These are phyloP conservation scores for Tridacna crocea DNA, from an alignment of 2,888 invertebrate species.

Conservation along the genomic window DNA sequence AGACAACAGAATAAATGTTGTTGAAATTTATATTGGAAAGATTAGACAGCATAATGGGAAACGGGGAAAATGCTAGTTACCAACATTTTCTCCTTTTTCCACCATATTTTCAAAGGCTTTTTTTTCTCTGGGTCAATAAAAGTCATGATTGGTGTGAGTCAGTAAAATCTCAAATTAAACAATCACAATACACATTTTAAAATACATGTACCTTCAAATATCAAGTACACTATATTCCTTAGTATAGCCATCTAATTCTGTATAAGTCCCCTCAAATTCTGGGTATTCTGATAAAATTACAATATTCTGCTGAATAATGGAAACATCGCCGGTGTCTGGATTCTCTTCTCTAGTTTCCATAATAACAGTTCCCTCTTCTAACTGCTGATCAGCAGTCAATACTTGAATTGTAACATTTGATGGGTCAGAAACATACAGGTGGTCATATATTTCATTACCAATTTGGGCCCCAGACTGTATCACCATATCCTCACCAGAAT, in stretches of 20 bases:
- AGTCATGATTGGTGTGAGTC: no score
- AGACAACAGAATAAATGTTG: no score
- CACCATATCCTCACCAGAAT: conserved; percentile 8
- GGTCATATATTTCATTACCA: conserved; percentile 1
- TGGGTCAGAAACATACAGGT: background rate
- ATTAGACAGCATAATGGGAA: no score
- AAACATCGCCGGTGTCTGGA: conserved; percentile 2
- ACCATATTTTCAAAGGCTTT: no score
- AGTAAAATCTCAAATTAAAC: background rate
- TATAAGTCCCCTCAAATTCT: background rate
- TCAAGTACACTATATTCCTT: conserved; percentile 24
- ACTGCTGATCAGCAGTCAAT: background rate
- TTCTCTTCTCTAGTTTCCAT: conserved; percentile 2
- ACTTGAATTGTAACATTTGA: conserved; percentile 8
- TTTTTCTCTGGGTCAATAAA: no score
- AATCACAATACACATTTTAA: background rate
- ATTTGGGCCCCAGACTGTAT: background rate
- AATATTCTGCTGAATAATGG: conserved; percentile 13
- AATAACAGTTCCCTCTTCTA: conserved; percentile 8
- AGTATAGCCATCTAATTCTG: conserved; percentile 28
- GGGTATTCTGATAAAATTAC: conserved; percentile 32
- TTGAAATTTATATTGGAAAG: no score
- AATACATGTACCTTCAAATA: conserved; percentile 12
- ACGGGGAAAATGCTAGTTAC: no score
- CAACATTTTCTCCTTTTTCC: no score